Evolutionary conservation across 2,797 vertebrate genomes (phyloP).

Genomic region (Typhlichthys subterraneus): DNA sequence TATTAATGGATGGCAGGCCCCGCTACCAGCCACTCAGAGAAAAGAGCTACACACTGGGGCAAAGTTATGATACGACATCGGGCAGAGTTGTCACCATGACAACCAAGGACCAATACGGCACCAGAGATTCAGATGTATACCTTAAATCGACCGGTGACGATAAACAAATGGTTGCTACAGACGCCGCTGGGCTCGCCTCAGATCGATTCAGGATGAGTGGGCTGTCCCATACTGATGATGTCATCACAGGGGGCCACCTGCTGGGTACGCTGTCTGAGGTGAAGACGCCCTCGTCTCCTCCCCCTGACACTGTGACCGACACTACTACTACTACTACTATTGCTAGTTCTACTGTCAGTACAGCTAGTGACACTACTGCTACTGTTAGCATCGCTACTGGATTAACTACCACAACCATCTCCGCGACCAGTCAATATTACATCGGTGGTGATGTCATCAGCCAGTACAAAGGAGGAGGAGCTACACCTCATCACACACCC

Average conservation of each 20-base stretch:
- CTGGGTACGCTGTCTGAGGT: constrained; percentile 81
- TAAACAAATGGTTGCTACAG: not conserved
- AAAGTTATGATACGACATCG: constrained; percentile 83
- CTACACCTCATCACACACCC: constrained; percentile 1
- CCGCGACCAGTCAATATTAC: not conserved
- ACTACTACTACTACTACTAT: not conserved
- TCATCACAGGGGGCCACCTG: constrained; percentile 48
- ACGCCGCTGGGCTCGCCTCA: not conserved
- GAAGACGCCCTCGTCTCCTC: constrained; percentile 72
- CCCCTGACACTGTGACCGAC: not conserved
- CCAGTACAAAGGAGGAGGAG: not conserved
- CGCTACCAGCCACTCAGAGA: constrained; percentile 75
- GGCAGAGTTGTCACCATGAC: constrained; percentile 87
- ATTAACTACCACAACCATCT: not conserved
- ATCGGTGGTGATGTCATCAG: not conserved
- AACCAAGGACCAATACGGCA: constrained; percentile 53
- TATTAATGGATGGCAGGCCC: constrained; percentile 15
- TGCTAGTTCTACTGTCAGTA: not conserved
- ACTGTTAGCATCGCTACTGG: no score
- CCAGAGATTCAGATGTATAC: not conserved
- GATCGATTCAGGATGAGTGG: constrained; percentile 61
- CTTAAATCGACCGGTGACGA: constrained; percentile 1
- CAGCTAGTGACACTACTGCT: not conserved
- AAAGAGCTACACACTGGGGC: constrained; percentile 82
- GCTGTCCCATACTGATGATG: constrained; percentile 52